Conservation (phyloP, 1,140 invertebrate genomes). For the Choristoneura fumiferana region DNA sequence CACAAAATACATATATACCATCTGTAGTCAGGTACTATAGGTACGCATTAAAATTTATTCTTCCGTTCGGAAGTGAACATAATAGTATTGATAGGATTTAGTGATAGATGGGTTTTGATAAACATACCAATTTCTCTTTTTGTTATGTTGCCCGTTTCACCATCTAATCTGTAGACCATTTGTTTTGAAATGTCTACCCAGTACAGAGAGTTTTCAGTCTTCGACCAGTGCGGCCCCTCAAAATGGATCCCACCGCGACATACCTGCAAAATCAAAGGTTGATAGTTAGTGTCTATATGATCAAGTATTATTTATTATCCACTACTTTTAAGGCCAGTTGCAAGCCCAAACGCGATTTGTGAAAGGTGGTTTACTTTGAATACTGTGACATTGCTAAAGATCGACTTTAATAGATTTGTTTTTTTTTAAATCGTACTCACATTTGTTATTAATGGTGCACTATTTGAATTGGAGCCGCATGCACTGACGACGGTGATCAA, state of each 20-base stretch:
- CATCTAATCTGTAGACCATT: constrained; percentile 59
- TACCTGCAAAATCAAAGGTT: constrained; percentile 40
- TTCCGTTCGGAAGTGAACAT: no score
- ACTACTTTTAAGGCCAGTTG: no score
- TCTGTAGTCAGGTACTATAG: no score
- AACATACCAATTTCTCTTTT: constrained; percentile 54
- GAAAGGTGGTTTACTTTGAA: no score
- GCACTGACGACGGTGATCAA: background rate
- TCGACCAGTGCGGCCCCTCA: constrained; percentile 70
- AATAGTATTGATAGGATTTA: no score
- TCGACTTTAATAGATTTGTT: no score
- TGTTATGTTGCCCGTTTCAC: constrained; percentile 61
- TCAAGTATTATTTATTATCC: background rate
- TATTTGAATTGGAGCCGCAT: constrained; percentile 2
- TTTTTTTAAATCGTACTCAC: constrained; percentile 43
- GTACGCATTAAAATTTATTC: no score
- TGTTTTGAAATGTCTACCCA: constrained; percentile 67
- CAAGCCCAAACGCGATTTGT: no score
- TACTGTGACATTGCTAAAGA: no score
- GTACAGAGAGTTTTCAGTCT: constrained; percentile 65
- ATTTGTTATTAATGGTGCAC: constrained; percentile 56
- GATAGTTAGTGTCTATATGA: no score
- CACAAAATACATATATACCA: no score
- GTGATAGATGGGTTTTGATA: no score
- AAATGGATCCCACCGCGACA: constrained; percentile 57